phyloP scores from a whole-genome alignment of 2,888 invertebrate genomes.

The Drosophila hamatofila region DNA sequence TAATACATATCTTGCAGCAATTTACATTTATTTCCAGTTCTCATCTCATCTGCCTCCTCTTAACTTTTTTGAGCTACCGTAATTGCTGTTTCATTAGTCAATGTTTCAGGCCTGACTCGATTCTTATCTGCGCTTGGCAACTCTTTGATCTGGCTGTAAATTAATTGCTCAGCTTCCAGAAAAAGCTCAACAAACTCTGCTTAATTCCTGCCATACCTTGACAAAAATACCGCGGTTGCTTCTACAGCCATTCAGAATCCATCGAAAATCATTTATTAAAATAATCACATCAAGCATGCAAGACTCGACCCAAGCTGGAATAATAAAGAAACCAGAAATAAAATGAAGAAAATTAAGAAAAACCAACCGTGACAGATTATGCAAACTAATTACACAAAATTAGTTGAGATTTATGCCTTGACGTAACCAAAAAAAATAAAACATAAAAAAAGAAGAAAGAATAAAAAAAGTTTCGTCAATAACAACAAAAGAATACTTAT shows the following conservation, averaged over 20 bases:
- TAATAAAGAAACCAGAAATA: constrained; percentile 22
- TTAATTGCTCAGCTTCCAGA: constrained; percentile 46
- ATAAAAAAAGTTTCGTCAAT: constrained; percentile 31
- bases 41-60: not conserved
- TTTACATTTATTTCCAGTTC: not conserved
- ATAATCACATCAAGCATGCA: constrained; percentile 63
- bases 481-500: constrained; percentile 14
- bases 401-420: constrained; percentile 75
- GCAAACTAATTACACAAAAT: constrained; percentile 80
- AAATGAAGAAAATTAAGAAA: constrained; percentile 40
- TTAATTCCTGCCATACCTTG: constrained; percentile 45
- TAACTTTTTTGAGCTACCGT: constrained; percentile 2
- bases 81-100: constrained; percentile 9
- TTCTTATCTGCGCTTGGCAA: constrained; percentile 38
- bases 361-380: constrained; percentile 75
- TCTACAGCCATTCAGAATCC: constrained; percentile 51
- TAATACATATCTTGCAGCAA: not conserved
- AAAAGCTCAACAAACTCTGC: constrained; percentile 11
- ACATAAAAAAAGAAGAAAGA: not conserved
- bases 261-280: constrained; percentile 79
- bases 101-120: constrained; percentile 15
- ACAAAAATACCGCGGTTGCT: constrained; percentile 60
- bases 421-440: constrained; percentile 21
- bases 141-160: constrained; percentile 46
- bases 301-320: constrained; percentile 37